Base-by-base conservation (phyloP, 1,140 invertebrate species). In the Ceratina japonica region DNA sequence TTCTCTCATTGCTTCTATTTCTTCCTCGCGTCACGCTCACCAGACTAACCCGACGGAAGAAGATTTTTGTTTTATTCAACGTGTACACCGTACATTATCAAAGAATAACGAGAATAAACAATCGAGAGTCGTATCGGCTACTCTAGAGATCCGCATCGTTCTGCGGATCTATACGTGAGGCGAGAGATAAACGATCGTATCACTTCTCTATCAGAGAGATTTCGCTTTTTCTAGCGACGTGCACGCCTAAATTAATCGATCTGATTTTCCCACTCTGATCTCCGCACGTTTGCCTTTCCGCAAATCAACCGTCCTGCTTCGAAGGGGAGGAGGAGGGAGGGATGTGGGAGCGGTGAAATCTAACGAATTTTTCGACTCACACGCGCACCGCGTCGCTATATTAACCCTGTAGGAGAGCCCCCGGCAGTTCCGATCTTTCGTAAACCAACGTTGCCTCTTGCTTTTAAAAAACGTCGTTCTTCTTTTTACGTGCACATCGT, bases 401-500 rank as follows among this genome's bases (percentile, higher is more conserved):
- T 56, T 58, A 65, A 74, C 24, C 62, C 52, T 52, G 24, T 27
- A 31, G 71, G 37, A 63, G 77, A 61, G 56, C 58, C 37, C 37
- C 37, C 37, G 37, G 37, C 52, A 56, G 62, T 74, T 44, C 37
- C 52, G 62, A 79, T 79, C 24, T 52, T 66, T 37, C 59, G 24
- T 69, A 52, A 76, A 63, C 58, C 66, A 56, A 8, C 37, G 37
- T 44, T 69, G 58, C 27, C 72, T 56, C 72, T 75, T 58, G 52
- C 64, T 72, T 69, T 52, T 56, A 18, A 56, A 44, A 56, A 72
- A 63, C 71, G 58, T 51, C 66, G 54, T 44, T 44, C 37, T 16
- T 56, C n/a, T 16, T n/a, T 68, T 72, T 73, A 70, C 78, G 61
- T 83, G 69, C 63, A 73, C 61, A 74, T 84, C 79, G 79, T 59